Conservation (phyloP, 1,140 invertebrate species). For the Trinorchestia longiramus region DNA sequence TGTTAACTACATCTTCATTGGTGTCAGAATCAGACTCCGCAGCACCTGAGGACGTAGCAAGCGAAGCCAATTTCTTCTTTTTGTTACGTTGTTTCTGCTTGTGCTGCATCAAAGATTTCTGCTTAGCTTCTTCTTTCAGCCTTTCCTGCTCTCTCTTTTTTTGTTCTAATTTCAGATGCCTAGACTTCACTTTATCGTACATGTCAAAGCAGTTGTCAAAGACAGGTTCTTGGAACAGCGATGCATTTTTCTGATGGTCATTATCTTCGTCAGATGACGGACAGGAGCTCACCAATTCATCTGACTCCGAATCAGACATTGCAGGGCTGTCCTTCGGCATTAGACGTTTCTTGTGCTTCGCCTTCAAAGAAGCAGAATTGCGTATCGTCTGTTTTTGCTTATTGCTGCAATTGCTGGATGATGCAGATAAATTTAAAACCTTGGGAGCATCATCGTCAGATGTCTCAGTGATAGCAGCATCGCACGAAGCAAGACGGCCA, state of each 20-base stretch:
- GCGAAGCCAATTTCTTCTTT: constrained; percentile 70
- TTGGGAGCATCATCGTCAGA: constrained; percentile 13
- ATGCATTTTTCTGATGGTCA: constrained; percentile 73
- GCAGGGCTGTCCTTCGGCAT: constrained; percentile 59
- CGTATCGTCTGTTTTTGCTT: not conserved
- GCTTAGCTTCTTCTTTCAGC: constrained; percentile 79
- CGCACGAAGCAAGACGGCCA: not conserved
- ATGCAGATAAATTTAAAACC: not conserved
- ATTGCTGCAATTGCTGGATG: not conserved
- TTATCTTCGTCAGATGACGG: constrained; percentile 59
- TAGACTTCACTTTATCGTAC: constrained; percentile 98
- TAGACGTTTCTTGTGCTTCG: constrained; percentile 29
- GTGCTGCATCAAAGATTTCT: constrained; percentile 62
- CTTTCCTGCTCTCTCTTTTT: constrained; percentile 88
- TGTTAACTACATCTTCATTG: constrained; percentile 74
- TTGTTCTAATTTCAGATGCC: constrained; percentile 85
- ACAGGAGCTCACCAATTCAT: constrained; percentile 29
- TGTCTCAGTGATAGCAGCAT: not conserved
- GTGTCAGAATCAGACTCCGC: constrained; percentile 76
- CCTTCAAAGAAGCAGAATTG: not conserved
- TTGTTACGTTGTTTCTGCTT: constrained; percentile 61
- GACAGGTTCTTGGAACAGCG: constrained; percentile 91
- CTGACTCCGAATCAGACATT: constrained; percentile 61
- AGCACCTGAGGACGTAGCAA: constrained; percentile 67
- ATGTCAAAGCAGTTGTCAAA: constrained; percentile 94